These are phyloP conservation scores for Alligator sinensis DNA, from an alignment of 2,113 vertebrate species.

Conservation along the genomic window DNA sequence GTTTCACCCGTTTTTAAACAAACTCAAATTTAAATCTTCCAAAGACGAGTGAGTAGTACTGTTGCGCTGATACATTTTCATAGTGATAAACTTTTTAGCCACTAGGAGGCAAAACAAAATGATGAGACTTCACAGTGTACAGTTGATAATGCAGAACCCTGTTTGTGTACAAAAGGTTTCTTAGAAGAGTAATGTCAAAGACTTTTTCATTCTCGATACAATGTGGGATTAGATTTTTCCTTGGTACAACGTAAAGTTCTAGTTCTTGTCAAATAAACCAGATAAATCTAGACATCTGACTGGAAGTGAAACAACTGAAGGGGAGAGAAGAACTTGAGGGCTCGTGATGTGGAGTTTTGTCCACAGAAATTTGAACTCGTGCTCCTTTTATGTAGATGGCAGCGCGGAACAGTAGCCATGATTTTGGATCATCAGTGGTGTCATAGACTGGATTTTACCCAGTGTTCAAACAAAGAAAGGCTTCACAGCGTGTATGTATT, in stretches of 20 bases:
- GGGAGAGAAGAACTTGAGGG: accelerated
- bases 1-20: neutral
- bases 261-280: neutral
- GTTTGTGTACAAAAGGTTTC: no score
- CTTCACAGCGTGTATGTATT: accelerated
- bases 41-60: neutral
- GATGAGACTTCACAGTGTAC: accelerated
- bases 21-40: neutral
- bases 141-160: accelerated
- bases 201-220: no score
- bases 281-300: neutral
- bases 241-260: accelerated
- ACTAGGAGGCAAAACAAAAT: neutral
- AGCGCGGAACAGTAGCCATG: neutral
- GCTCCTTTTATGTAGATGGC: neutral
- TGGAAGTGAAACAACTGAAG: neutral
- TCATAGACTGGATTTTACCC: neutral
- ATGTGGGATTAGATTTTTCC: neutral
- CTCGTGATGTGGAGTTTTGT: neutral
- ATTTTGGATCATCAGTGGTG: neutral
- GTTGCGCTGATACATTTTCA: no score
- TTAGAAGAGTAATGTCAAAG: neutral
- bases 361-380: accelerated
- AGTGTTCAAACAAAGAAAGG: neutral
- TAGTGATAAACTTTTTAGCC: neutral